Conservation (phyloP, 2,888 invertebrate species). For the Trachelus tabidus region DNA sequence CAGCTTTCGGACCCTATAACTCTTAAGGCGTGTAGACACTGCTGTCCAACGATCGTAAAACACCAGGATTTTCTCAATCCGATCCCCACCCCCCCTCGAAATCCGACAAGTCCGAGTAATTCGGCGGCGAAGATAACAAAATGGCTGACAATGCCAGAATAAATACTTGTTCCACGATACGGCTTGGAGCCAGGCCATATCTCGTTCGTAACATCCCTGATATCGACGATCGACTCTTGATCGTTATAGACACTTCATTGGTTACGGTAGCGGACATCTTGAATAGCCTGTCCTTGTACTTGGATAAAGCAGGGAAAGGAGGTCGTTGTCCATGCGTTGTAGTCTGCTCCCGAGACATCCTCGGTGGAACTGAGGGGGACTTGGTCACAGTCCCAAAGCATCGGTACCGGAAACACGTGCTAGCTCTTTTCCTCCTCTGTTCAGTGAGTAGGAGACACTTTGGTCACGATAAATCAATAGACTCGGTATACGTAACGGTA, state of each 20-base stretch:
- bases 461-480: not conserved
- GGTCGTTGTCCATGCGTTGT: not conserved
- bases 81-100: not conserved
- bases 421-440: not conserved
- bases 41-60: constrained; percentile 36
- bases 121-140: not conserved
- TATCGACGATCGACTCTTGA: not conserved
- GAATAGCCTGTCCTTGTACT: not conserved
- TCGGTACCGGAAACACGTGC: not conserved
- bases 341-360: not conserved
- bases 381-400: not conserved
- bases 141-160: not conserved
- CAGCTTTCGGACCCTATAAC: constrained; percentile 17
- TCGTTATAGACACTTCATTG: not conserved
- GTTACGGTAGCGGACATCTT: not conserved
- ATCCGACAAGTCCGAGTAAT: not conserved
- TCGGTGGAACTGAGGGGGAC: not conserved
- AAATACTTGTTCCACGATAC: not conserved
- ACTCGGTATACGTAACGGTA: not conserved
- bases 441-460: not conserved
- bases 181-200: too few species aligned
- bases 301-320: not conserved
- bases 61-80: constrained; percentile 36
- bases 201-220: not conserved
- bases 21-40: constrained; percentile 8